Conservation (phyloP, 2,797 vertebrate species). For the Hozukius guyotensis region DNA sequence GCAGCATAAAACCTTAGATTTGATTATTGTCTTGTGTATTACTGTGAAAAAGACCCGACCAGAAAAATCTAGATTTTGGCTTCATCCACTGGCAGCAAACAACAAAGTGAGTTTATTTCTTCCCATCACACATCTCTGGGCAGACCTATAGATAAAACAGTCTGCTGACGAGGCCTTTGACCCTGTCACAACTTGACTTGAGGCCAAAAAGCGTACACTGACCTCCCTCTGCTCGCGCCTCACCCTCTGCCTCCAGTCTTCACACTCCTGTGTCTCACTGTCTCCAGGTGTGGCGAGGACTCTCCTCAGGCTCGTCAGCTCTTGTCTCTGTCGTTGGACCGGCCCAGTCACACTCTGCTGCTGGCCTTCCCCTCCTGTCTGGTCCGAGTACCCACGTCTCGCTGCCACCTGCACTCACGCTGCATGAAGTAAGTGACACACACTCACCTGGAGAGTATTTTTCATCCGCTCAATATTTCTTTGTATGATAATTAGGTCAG, state of each 20-base stretch:
- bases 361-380: constrained; percentile 92
- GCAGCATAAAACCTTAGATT: background rate
- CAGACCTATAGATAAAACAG: background rate
- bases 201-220: background rate
- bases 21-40: background rate
- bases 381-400: constrained; percentile 91
- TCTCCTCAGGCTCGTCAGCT: constrained; percentile 86
- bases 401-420: constrained; percentile 93
- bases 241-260: background rate
- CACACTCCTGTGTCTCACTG: background rate
- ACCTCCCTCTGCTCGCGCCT: background rate
- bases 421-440: constrained; percentile 92
- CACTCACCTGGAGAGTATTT: background rate
- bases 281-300: constrained; percentile 88
- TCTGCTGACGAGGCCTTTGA: constrained; percentile 21
- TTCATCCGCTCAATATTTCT: background rate
- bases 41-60: background rate
- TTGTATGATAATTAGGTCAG: constrained; percentile 4
- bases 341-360: constrained; percentile 88
- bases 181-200: constrained; percentile 7
- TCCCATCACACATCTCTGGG: background rate
- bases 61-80: background rate
- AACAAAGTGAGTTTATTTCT: background rate
- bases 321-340: constrained; percentile 90
- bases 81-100: background rate